Conservation (phyloP, 1,140 invertebrate genomes). For the Bradysia coprophila region DNA sequence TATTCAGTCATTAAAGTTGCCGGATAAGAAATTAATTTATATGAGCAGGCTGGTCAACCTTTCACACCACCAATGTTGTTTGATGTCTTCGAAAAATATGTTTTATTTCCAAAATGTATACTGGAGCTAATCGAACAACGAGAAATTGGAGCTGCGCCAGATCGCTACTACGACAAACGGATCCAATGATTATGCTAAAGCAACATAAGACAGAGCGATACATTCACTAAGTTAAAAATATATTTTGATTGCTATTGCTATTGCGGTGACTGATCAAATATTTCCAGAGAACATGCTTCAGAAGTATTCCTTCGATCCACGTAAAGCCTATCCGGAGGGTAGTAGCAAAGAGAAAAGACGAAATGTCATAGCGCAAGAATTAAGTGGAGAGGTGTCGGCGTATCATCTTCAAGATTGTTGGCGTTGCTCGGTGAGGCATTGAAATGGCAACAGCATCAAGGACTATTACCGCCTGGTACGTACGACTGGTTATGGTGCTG, state of each 20-base stretch:
- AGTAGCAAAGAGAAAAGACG: conserved; percentile 90
- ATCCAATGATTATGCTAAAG: conserved; percentile 97
- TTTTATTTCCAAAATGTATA: too few species aligned
- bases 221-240: conserved; percentile 57
- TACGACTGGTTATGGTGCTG: too few species aligned
- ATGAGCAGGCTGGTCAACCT: conserved; percentile 99
- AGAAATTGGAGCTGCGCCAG: conserved; percentile 93
- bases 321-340: conserved; percentile 93
- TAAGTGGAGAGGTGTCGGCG: conserved; percentile 94
- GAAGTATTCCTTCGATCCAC: conserved; percentile 92
- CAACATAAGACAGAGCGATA: conserved; percentile 91
- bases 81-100: too few species aligned
- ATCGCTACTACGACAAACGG: conserved; percentile 90
- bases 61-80: too few species aligned
- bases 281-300: conserved; percentile 80
- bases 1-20: conserved; percentile 91
- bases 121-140: conserved; percentile 93
- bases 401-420: conserved; percentile 86
- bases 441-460: conserved; percentile 99
- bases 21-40: conserved; percentile 95
- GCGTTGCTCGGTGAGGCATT: conserved; percentile 89
- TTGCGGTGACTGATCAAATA: too few species aligned
- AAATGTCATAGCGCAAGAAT: conserved; percentile 81
- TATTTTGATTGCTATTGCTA: too few species aligned
- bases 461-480: conserved; percentile 78